Percentiles rank a stretch among this genome's conserved stretches.
These are phyloP conservation scores for Euphydryas editha DNA, from an alignment of 2,888 invertebrate genomes.

Conservation along the genomic window DNA sequence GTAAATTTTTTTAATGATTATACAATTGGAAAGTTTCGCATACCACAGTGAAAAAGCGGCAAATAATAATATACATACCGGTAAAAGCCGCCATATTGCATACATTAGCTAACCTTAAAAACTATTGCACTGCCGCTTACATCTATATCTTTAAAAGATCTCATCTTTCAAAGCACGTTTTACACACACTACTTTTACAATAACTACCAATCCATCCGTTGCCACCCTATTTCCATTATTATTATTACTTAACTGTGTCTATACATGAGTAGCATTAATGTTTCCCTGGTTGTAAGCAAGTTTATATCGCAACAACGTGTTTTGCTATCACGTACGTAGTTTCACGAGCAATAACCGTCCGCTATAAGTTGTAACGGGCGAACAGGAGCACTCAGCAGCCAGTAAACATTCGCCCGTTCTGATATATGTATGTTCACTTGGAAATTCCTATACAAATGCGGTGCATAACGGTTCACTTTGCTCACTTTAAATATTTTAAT, in stretches of 20 bases:
- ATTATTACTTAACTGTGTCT: background rate
- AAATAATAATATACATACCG: no score
- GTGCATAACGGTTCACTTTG: background rate
- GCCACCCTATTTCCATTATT: background rate
- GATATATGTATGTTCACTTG: background rate
- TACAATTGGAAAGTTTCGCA: no score
- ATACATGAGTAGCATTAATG: background rate
- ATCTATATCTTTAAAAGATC: no score
- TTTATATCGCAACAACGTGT: conserved; percentile 11
- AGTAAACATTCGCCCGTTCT: conserved; percentile 25
- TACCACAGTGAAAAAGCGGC: no score
- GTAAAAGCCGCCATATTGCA: no score
- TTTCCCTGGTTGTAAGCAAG: background rate
- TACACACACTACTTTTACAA: no score
- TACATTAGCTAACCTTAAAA: no score
- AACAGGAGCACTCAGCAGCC: conserved; percentile 32
- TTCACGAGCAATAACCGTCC: conserved; percentile 29
- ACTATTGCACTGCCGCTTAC: no score
- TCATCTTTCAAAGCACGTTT: no score
- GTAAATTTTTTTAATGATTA: no score
- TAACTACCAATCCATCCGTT: background rate
- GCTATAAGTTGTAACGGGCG: conserved; percentile 29
- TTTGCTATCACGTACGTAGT: conserved; percentile 16
- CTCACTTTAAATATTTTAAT: no score
- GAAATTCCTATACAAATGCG: background rate